These are phyloP conservation scores for Mesorhabditis sp. DNA, from an alignment of 2,888 invertebrate species.

Conservation along the genomic window DNA sequence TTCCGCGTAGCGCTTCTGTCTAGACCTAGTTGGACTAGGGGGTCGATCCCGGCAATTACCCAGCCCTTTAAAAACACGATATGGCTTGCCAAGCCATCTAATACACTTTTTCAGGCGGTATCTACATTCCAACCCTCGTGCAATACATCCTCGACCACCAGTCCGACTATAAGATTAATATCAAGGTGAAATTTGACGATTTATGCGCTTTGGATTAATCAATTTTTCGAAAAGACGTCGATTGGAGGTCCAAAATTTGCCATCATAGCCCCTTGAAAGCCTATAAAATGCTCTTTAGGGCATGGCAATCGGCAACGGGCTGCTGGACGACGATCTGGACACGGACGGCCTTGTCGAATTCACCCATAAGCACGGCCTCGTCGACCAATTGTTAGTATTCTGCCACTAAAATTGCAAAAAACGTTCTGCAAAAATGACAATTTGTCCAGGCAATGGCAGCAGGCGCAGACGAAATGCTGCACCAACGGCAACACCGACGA, in stretches of 20 bases:
- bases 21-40: too few species aligned
- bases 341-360: conserved; percentile 8
- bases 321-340: conserved; percentile 16
- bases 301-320: conserved; percentile 21
- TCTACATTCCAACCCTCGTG: conserved; percentile 61
- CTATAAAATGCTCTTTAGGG: neutral
- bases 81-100: too few species aligned
- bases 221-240: too few species aligned
- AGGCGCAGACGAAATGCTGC: conserved; percentile 21
- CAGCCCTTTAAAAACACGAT: too few species aligned
- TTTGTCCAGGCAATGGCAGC: conserved; percentile 27
- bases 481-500: conserved; percentile 31
- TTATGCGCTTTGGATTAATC: too few species aligned
- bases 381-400: neutral
- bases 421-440: too few species aligned
- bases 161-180: conserved; percentile 31
- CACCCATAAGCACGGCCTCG: neutral
- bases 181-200: conserved; percentile 22
- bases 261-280: neutral
- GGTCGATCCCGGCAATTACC: too few species aligned
- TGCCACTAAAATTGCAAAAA: too few species aligned
- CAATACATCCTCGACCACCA: conserved; percentile 52
- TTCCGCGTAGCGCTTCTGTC: too few species aligned
- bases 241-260: too few species aligned
- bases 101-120: conserved; percentile 48